Base-by-base conservation (phyloP, 2,113 vertebrate genomes). In the Xiphophorus couchianus region DNA sequence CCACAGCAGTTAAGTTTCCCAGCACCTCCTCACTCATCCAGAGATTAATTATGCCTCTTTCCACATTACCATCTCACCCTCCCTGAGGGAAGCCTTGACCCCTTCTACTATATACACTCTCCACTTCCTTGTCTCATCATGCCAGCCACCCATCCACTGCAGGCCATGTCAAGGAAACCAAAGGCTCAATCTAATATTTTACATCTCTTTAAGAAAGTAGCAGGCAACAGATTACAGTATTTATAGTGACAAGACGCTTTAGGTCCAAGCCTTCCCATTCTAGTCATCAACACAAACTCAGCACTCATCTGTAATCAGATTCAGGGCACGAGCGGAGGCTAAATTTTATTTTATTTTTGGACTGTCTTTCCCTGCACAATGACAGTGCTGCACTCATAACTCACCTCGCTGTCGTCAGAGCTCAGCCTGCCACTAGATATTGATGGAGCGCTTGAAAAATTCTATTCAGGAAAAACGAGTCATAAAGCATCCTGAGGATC, bases 21-120 rank as follows among this genome's bases (percentile, higher is more conserved):
- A 81, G 67, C 67, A 44, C 79, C 86, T 87, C 82, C 84, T 75
- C 81, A 80, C 81, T 86, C 84, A 86, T 83, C 80, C 86, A 85
- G 73, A 92, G 91, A 94, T 94, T 90, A 91, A 93, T 94, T 92
- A 92, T 77, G 51, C 77, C 85, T 80, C 12, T 84, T 89, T 88
- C 74, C 83, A 77, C 84, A 85, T 93, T 86, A 87, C 82, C 86
- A 84, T 83, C 88, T 66, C 80, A 70, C 73, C 66, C 84, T 71
- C 89, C 84, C 72, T 76, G 77, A 60, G 81, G 86, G 88, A 76
- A 91, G 86, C 89, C 86, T 92, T 91, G 91, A 90, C 86, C 85
- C 84, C 77, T 84, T 88, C 86, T 82, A 78, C 86, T 79, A 65
- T 33, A 73, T 68, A 70, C 66, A 25, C 84, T 69, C 72, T 82